phyloP scores from a whole-genome alignment of 2,888 invertebrate species.

The Philaethria dido region DNA sequence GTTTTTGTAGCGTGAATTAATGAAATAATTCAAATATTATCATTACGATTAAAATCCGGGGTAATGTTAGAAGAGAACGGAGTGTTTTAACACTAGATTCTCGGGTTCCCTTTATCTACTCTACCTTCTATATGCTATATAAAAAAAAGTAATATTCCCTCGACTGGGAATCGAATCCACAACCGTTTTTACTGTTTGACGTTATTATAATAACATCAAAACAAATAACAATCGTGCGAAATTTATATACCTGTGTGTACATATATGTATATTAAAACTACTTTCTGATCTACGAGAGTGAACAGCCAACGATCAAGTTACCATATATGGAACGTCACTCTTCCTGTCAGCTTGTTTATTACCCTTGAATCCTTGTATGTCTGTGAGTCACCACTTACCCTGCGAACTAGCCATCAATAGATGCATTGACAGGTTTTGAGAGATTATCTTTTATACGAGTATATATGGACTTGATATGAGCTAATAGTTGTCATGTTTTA shows the following conservation, averaged over 20 bases:
- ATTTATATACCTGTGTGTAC: neutral
- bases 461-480: neutral
- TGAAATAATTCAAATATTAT: too few relatives aligned
- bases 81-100: too few relatives aligned
- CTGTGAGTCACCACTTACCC: conserved; percentile 33
- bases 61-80: too few relatives aligned
- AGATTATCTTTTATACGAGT: neutral
- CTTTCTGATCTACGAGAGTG: conserved; percentile 34
- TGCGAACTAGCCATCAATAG: conserved; percentile 21
- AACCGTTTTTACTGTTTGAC: too few relatives aligned
- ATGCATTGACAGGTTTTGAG: conserved; percentile 22
- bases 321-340: conserved; percentile 48
- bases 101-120: too few relatives aligned
- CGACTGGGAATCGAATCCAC: too few relatives aligned
- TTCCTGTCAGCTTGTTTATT: conserved; percentile 38
- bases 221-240: conserved; percentile 3
- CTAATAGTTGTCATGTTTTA: neutral
- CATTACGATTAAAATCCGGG: too few relatives aligned
- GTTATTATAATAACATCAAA: neutral
- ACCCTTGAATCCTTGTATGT: conserved; percentile 31
- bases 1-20: too few relatives aligned
- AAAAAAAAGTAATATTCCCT: too few relatives aligned
- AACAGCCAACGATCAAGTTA: conserved; percentile 45
- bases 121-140: too few relatives aligned
- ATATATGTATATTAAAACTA: conserved; percentile 6